Evolutionary conservation across 92 coral and sea anemone genomes (phyloP), one percentile per base, ranked within the genome.

Genomic region (Montipora capitata): DNA sequence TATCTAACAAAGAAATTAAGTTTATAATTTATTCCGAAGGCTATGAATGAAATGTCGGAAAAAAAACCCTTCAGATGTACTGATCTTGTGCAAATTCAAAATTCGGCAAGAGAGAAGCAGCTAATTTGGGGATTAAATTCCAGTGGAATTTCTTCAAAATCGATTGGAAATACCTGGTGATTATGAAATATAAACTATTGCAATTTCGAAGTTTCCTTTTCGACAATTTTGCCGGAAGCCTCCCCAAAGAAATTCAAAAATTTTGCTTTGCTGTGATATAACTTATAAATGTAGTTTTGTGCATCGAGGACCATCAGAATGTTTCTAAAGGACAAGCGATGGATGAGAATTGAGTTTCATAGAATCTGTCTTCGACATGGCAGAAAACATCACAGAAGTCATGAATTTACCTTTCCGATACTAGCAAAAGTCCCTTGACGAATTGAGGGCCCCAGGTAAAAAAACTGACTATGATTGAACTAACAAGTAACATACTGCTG

Each of bases 1-100:
- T 72, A 73, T 43, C 72, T 39, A 72, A 83, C 78, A 83, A 83
- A 83, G 78, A 72, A 83, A 72, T 72, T 83, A 62, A 72, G 59
- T 6, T 11, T 17, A 45, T 83, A 72, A 83, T 72, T 83, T 83
- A 83, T 83, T 83, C 87, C 16, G 61, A 18, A 40, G 9, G 10
- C 59, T n/a, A 76, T 61, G 80, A 83, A 54, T 71, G 68, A 69
- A 68, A 76, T 81, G 69, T 51, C 86, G 48, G 16, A 68, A 42
- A 61, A 81, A 17, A 67, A 40, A 48, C 52, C 0, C 52, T 5
- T 5, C 52, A 5, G 10, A 5, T 40, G 58, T 4, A 80, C 14
- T 45, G 12, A 48, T 74, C 85, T 48, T 14, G 65, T 56, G 35
- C 35, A 35, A 68, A 16, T 35, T 68, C 18, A 16, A 79, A 63